Percentiles rank a stretch among this genome's conserved stretches.
phyloP scores from a whole-genome alignment of 2,113 vertebrate species.

The Grantiella picta region DNA sequence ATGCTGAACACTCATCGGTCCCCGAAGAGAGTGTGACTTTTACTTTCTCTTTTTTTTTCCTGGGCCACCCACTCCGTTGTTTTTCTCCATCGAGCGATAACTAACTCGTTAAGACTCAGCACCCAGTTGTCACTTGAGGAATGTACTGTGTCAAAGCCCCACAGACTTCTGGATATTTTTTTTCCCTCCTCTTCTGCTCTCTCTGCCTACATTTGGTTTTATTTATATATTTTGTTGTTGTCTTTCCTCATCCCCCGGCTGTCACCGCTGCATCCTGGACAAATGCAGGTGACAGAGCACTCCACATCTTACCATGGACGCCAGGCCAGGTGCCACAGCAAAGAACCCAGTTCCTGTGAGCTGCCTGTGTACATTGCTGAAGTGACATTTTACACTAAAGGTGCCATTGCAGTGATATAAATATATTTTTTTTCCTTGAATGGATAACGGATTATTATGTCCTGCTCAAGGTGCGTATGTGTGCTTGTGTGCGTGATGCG shows the following conservation, averaged over 20 bases:
- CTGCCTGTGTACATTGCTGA: constrained; percentile 67
- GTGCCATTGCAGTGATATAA: constrained; percentile 78
- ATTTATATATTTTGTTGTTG: constrained; percentile 68
- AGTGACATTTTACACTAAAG: constrained; percentile 70
- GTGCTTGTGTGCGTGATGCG: background rate
- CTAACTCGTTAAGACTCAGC: constrained; percentile 45
- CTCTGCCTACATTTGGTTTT: constrained; percentile 58
- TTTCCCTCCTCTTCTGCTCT: background rate
- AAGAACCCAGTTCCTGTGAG: constrained; percentile 62
- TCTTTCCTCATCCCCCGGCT: constrained; percentile 57
- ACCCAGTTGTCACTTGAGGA: constrained; percentile 73
- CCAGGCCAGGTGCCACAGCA: constrained; percentile 54
- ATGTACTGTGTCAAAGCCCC: constrained; percentile 78
- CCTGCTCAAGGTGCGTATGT: constrained; percentile 63
- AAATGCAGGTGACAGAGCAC: constrained; percentile 47
- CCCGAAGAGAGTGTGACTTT: constrained; percentile 37
- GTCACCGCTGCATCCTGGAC: constrained; percentile 66
- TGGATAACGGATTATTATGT: constrained; percentile 68
- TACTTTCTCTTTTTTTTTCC: background rate
- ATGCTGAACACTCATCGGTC: background rate
- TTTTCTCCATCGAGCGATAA: constrained; percentile 26
- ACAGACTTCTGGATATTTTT: constrained; percentile 61
- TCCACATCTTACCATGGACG: constrained; percentile 56
- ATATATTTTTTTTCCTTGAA: constrained; percentile 73
- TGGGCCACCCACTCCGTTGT: background rate